These are phyloP conservation scores for Esox lucius DNA, from an alignment of 2,797 vertebrate species.

Conservation along the genomic window DNA sequence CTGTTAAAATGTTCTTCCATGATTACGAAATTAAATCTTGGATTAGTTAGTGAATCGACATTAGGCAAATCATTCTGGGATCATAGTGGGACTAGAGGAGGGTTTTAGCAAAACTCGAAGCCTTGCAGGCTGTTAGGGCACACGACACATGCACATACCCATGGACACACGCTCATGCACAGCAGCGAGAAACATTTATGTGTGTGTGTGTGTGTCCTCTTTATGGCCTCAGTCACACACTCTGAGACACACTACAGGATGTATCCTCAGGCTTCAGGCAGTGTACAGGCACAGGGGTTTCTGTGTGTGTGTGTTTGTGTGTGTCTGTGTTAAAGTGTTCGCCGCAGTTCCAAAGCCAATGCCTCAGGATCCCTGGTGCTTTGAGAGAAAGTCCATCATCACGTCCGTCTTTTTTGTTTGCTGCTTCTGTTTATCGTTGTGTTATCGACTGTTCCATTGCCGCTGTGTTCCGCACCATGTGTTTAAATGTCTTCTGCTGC, in stretches of 20 bases:
- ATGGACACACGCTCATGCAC: not conserved
- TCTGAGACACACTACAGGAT: conserved; percentile 41
- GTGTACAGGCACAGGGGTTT: conserved; percentile 8
- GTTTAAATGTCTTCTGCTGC: not conserved
- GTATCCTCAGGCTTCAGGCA: conserved; percentile 48
- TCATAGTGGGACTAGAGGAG: conserved; percentile 31
- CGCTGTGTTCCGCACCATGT: conserved; percentile 6
- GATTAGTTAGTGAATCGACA: conserved; percentile 62
- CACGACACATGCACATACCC: conserved; percentile 6
- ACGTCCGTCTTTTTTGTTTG: conserved; percentile 43
- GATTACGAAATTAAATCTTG: conserved; percentile 60
- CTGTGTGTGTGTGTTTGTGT: not conserved
- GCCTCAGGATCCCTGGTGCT: conserved; percentile 52
- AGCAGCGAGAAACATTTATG: too few species aligned
- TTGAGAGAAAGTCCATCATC: not conserved
- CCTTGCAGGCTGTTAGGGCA: conserved; percentile 35
- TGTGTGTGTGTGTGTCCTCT: conserved; percentile 48
- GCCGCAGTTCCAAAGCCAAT: conserved; percentile 44
- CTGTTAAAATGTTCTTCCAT: conserved; percentile 52
- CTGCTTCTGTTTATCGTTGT: conserved; percentile 33
- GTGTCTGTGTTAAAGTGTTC: conserved; percentile 46
- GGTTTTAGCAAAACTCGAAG: conserved; percentile 51
- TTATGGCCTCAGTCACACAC: conserved; percentile 48
- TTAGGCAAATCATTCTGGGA: conserved; percentile 30
- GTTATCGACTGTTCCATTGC: conserved; percentile 52